Conservation (phyloP, 1,140 invertebrate species). For the Drosophila saltans region DNA sequence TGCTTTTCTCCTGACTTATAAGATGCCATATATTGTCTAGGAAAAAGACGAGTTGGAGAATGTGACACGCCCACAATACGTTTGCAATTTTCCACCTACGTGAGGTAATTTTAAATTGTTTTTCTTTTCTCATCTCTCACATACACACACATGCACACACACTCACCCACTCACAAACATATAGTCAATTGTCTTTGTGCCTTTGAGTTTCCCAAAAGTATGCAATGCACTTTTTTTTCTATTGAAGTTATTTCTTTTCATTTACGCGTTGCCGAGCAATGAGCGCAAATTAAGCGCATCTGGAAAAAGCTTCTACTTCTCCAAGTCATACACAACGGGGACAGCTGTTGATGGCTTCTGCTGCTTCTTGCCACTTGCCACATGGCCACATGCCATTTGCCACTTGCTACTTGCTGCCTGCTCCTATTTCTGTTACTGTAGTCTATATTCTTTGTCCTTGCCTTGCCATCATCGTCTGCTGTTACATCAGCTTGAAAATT, state of each 20-base stretch:
- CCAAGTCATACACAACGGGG: conserved; percentile 15
- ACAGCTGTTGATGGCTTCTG: conserved; percentile 30
- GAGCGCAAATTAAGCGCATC: conserved; percentile 74
- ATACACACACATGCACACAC: conserved; percentile 11
- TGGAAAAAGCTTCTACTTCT: conserved; percentile 32
- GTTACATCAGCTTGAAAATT: conserved; percentile 79
- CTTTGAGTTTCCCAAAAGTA: conserved; percentile 46
- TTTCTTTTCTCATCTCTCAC: conserved; percentile 34
- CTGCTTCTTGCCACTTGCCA: conserved; percentile 23
- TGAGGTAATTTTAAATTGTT: conserved; percentile 80
- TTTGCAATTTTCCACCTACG: conserved; percentile 77
- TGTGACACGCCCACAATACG: conserved; percentile 71
- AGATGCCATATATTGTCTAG: conserved; percentile 73
- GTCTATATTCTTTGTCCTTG: conserved; percentile 25
- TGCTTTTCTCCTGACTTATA: conserved; percentile 77
- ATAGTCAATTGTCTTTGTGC: conserved; percentile 25
- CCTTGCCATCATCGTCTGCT: conserved; percentile 50
- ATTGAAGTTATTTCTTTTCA: conserved; percentile 60
- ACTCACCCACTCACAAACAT: background rate
- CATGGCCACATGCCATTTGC: conserved; percentile 14
- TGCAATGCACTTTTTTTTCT: conserved; percentile 48
- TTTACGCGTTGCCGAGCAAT: conserved; percentile 66
- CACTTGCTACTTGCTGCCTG: conserved; percentile 18
- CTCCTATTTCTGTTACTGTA: conserved; percentile 16
- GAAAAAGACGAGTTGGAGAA: conserved; percentile 17